A percentile compares a stretch with the other conserved stretches of the same genome.
phyloP scores from a whole-genome alignment of 2,888 invertebrate species.

The Drosophila nr. perissopoda region DNA sequence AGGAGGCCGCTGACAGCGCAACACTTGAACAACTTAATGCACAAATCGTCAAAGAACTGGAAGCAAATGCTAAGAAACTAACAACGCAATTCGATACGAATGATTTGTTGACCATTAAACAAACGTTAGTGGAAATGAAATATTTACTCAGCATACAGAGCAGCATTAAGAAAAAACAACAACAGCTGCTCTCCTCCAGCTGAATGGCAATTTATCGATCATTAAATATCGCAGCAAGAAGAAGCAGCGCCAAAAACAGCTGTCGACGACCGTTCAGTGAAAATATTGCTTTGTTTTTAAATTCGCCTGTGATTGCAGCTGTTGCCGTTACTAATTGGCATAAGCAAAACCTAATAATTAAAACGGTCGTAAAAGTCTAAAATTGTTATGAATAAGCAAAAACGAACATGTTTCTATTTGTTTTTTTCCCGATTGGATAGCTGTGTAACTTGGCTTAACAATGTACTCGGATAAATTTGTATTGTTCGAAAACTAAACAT shows the following conservation, averaged over 20 bases:
- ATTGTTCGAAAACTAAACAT: constrained; percentile 7
- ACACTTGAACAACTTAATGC: constrained; percentile 87
- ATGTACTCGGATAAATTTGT: constrained; percentile 23
- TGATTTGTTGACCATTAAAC: constrained; percentile 88
- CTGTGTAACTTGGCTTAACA: constrained; percentile 5
- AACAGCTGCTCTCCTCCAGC: constrained; percentile 50
- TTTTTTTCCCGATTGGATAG: neutral
- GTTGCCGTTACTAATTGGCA: constrained; percentile 19
- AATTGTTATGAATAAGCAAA: constrained; percentile 21
- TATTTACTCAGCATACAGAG: constrained; percentile 92
- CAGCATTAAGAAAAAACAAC: constrained; percentile 88
- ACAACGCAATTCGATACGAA: constrained; percentile 85
- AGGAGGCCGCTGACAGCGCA: constrained; percentile 87
- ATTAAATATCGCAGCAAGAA: constrained; percentile 37
- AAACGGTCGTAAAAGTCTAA: constrained; percentile 19
- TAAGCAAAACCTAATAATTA: constrained; percentile 16
- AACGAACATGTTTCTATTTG: constrained; percentile 11
- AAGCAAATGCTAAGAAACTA: constrained; percentile 86
- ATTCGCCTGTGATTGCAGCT: constrained; percentile 26
- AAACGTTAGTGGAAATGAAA: constrained; percentile 90
- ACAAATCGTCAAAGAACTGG: constrained; percentile 87
- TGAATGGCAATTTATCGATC: constrained; percentile 32
- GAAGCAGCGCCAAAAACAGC: constrained; percentile 4
- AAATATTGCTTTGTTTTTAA: constrained; percentile 24
- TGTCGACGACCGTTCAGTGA: constrained; percentile 7